Evolutionary conservation across 2,113 vertebrate species (phyloP), one percentile per base, ranked within the genome.

Genomic region (Gambusia holbrooki): DNA sequence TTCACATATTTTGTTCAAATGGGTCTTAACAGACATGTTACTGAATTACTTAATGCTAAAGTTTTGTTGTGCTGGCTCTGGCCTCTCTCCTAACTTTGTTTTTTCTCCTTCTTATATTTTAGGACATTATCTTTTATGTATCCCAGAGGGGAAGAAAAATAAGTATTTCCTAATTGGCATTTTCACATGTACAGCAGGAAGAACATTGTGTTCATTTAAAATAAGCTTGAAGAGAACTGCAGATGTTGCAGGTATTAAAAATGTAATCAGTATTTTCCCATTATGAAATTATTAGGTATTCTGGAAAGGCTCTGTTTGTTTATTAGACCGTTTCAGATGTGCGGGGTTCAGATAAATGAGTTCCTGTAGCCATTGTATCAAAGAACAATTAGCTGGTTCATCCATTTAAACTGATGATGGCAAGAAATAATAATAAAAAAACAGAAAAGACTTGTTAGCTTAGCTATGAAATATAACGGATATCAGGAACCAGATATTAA

Each of bases 251-350:
- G 75, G 62, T 84, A 74, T 82, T 84, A 66, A 83, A 77, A 83
- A 81, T 35, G 64, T 75, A 28, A 73, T 84, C 45, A 77, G 19
- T 74, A 74, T 70, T 60, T 61, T 60, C 5, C 14, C 25, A 32
- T 48, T 67, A 80, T 65, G 30, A 78, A 85, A 85, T 80, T 80
- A 88, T 87, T 80, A 78, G 42, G 51, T 74, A 76, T 80, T 87
- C 74, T 67, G 73, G 10, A 70, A 62, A 84, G 71, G 51, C 66
- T 15, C 40, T 79, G 81, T 87, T 87, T 90, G 83, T 87, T 83
- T 35, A 82, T 79, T 35, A 32, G 81, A 84, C 72, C 77, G 66
- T 82, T 85, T 75, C 76, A 76, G 62, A 76, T 66, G 66, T 81
- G 74, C 82, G 71, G 11, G 66, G 69, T 67, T 84, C 76, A 74